These are phyloP conservation scores for Chelon auratus DNA, from an alignment of 2,797 vertebrate species.

Conservation along the genomic window DNA sequence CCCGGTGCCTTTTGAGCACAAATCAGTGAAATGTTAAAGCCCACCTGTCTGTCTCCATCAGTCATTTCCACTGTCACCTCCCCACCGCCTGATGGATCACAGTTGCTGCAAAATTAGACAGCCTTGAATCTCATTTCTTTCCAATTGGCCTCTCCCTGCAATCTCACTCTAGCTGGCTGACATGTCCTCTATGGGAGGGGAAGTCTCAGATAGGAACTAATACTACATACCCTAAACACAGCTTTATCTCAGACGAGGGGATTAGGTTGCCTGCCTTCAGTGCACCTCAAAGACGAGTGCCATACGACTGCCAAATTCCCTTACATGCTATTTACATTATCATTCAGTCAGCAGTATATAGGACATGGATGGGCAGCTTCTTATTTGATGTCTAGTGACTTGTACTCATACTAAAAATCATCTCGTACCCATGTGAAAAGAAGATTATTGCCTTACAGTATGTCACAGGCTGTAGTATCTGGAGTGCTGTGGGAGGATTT, in stretches of 20 bases:
- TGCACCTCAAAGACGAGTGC: slow-evolving; percentile 80
- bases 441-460: slow-evolving; percentile 70
- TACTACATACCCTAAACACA: slow-evolving; percentile 80
- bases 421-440: slow-evolving; percentile 58
- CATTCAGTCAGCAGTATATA: slow-evolving; percentile 80
- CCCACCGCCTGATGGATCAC: slow-evolving; percentile 99
- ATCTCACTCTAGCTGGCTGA: slow-evolving; percentile 90
- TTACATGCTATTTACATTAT: slow-evolving; percentile 83
- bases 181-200: slow-evolving; percentile 69
- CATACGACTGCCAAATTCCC: slow-evolving; percentile 77
- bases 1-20: slow-evolving; percentile 98
- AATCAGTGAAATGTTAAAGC: slow-evolving; percentile 99
- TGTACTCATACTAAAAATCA: slow-evolving; percentile 69
- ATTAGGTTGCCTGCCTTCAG: slow-evolving; percentile 80
- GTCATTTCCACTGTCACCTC: slow-evolving; percentile 99
- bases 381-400: slow-evolving; percentile 78
- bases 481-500: slow-evolving; percentile 29
- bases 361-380: slow-evolving; percentile 73
- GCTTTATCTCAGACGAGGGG: slow-evolving; percentile 80
- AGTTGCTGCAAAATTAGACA: slow-evolving; percentile 99
- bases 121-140: slow-evolving; percentile 99
- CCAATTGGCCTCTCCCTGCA: slow-evolving; percentile 94
- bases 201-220: slow-evolving; percentile 77
- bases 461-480: slow-evolving; percentile 48
- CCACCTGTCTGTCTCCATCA: slow-evolving; percentile 99